Evolutionary conservation across 2,113 vertebrate genomes (phyloP).

Genomic region (Pelobates fuscus): DNA sequence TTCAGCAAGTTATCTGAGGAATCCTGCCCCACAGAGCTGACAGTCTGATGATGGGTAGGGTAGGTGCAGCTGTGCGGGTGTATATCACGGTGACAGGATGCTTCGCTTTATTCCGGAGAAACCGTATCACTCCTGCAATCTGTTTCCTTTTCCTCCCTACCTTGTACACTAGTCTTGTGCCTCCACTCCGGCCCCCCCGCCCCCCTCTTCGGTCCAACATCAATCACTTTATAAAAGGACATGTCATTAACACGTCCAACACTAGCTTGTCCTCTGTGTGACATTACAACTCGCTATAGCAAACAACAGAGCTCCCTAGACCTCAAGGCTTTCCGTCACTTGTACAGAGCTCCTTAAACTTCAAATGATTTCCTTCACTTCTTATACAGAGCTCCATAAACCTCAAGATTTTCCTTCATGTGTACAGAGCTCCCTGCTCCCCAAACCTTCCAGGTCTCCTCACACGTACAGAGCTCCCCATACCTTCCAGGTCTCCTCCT

Average conservation of each 20-base stretch:
- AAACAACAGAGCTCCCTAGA: neutral
- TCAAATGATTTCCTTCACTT: neutral
- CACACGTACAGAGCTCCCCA: no score
- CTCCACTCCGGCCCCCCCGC: no score
- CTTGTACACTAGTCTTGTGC: neutral
- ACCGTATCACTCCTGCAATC: constrained; percentile 10
- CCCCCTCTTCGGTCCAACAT: neutral
- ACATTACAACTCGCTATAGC: neutral
- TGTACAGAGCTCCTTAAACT: neutral
- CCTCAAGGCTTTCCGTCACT: neutral
- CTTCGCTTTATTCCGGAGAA: constrained; percentile 4
- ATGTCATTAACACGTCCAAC: neutral
- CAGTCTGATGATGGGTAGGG: neutral
- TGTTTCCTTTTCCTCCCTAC: constrained; percentile 17
- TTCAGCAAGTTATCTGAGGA: neutral
- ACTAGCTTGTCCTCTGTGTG: neutral
- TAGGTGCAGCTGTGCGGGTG: constrained; percentile 4
- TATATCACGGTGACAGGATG: constrained; percentile 16
- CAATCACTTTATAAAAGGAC: neutral
- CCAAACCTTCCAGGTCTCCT: no score
- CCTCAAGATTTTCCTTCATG: neutral
- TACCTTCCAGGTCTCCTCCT: no score
- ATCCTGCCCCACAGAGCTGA: neutral
- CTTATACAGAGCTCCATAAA: no score
- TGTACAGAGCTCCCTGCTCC: neutral